Evolutionary conservation across 2,888 invertebrate genomes (phyloP).

Genomic region (Girardia tigrina): DNA sequence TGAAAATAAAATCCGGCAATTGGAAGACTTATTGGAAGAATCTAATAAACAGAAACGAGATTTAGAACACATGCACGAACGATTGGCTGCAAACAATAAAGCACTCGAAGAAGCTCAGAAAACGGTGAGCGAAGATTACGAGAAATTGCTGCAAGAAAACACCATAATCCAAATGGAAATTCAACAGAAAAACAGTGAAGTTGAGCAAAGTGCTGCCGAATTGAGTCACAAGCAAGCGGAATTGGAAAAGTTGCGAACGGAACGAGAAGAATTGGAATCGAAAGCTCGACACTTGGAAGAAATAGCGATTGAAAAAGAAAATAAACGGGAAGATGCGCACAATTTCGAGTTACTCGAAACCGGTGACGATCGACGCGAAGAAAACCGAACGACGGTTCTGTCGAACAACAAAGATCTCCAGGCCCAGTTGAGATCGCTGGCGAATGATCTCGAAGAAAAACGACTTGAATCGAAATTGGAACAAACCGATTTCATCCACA

Average conservation of each 20-base stretch:
- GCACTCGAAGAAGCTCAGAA: conserved; percentile 26
- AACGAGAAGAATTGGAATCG: conserved; percentile 24
- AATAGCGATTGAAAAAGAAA: conserved; percentile 25
- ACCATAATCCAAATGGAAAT: not conserved
- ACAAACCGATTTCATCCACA: conserved; percentile 32
- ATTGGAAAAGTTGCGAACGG: conserved; percentile 24
- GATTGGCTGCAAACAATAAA: conserved; percentile 29
- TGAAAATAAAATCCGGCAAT: not conserved
- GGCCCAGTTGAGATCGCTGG: conserved; percentile 30
- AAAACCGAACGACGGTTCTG: conserved; percentile 25
- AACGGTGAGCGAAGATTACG: conserved; percentile 10
- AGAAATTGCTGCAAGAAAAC: conserved; percentile 17
- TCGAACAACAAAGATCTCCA: conserved; percentile 28
- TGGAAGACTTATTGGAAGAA: conserved; percentile 32
- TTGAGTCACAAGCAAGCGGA: conserved; percentile 14
- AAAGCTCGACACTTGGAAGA: conserved; percentile 31
- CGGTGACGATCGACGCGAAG: conserved; percentile 30
- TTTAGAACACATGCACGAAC: conserved; percentile 27
- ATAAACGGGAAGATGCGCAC: conserved; percentile 28
- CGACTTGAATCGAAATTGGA: conserved; percentile 11
- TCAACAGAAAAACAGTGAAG: not conserved
- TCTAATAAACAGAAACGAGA: conserved; percentile 27
- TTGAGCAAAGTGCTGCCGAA: not conserved
- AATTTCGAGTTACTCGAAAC: conserved; percentile 26
- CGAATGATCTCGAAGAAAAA: not conserved